These are phyloP conservation scores for Poecilia picta DNA, from an alignment of 2,797 vertebrate genomes.

Conservation along the genomic window DNA sequence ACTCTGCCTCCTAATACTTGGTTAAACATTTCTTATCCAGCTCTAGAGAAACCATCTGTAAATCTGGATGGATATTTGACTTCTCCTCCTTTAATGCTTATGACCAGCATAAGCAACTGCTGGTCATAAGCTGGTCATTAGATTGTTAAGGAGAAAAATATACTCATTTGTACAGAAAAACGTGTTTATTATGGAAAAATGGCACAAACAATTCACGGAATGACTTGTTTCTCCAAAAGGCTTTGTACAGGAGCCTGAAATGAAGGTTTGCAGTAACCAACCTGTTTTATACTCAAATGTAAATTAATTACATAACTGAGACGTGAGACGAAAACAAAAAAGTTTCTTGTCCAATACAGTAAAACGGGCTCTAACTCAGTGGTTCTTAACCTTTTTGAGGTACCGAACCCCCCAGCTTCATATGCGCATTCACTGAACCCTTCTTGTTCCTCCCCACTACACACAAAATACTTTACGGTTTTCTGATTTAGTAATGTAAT, in stretches of 20 bases:
- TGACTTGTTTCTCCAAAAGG: conserved; percentile 18
- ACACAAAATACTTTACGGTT: too few species aligned
- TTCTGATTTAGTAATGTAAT: too few species aligned
- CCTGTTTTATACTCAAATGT: neutral
- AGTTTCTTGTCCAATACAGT: neutral
- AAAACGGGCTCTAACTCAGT: neutral
- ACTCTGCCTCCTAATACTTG: neutral
- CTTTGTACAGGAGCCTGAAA: conserved; percentile 7
- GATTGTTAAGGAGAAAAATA: conserved; percentile 5
- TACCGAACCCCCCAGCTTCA: too few species aligned
- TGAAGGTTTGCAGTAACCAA: neutral
- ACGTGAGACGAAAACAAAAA: neutral
- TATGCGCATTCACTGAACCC: too few species aligned
- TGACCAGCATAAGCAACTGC: too few species aligned
- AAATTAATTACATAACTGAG: neutral
- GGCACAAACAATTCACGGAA: conserved; percentile 17
- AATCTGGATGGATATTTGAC: neutral
- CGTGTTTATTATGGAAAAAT: conserved; percentile 27
- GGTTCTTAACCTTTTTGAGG: too few species aligned
- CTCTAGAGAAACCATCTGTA: neutral
- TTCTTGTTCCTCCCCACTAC: too few species aligned
- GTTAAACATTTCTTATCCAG: neutral
- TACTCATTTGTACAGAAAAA: conserved; percentile 30
- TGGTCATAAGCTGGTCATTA: too few species aligned
- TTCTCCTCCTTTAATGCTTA: neutral